Conservation (phyloP, 1,140 invertebrate species). For the Polypedilum pembai region DNA sequence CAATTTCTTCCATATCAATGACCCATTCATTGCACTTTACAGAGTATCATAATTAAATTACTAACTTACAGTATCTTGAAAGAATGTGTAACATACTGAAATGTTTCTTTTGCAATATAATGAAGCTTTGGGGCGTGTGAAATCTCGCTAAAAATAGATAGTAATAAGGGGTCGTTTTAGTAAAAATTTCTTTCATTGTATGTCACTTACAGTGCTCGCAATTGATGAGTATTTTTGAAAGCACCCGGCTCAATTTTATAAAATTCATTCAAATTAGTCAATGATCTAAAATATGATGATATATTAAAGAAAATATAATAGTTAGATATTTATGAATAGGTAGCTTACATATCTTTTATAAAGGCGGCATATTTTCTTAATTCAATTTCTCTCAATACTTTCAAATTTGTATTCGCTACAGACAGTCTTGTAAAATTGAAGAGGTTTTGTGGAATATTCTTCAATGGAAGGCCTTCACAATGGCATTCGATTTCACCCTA, state of each 20-base stretch:
- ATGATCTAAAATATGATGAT: constrained; percentile 43
- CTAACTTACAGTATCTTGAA: constrained; percentile 48
- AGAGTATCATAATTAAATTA: no score
- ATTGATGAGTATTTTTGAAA: constrained; percentile 43
- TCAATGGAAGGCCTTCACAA: constrained; percentile 38
- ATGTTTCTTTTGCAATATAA: constrained; percentile 44
- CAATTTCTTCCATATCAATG: no score
- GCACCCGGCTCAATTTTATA: constrained; percentile 44
- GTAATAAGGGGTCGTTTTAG: constrained; percentile 28
- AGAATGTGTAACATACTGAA: constrained; percentile 43
- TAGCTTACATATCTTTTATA: constrained; percentile 40
- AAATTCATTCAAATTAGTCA: constrained; percentile 44
- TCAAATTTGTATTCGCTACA: constrained; percentile 40
- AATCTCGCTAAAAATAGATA: constrained; percentile 46
- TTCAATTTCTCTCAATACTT: constrained; percentile 37
- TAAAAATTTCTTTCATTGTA: constrained; percentile 27
- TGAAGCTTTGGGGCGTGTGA: constrained; percentile 46
- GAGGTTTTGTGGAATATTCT: constrained; percentile 39
- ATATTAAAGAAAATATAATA: constrained; percentile 12
- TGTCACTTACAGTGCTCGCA: constrained; percentile 47
- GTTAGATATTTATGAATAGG: neutral
- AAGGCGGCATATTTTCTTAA: constrained; percentile 38
- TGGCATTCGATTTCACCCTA: constrained; percentile 38
- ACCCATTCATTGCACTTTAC: no score
- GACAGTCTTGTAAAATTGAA: constrained; percentile 38